Evolutionary conservation across 1,140 invertebrate species (phyloP), one percentile per base, ranked within the genome.

Genomic region (Diprion similis): DNA sequence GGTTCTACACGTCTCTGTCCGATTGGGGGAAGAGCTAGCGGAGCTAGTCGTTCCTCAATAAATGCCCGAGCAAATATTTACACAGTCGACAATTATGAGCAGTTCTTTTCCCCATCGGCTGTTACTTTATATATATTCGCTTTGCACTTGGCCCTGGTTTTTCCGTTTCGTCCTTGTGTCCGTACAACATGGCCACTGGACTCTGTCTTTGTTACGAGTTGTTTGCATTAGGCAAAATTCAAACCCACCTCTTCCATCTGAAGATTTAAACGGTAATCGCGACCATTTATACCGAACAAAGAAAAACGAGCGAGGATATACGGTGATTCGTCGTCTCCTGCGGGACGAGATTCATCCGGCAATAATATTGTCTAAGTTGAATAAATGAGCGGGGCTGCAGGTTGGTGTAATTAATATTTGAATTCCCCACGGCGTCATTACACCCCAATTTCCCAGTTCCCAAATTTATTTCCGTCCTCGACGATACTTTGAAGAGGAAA

Each of bases 401-500:
- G 51, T 59, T 59, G 4, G 51, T 59, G 51, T 59, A 59, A 59
- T 59, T 59, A 59, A 59, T 59, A 59, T 59, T 59, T 59, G n/a
- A 59, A 59, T 59, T 59, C 51, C 51, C 51, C 51, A 9, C 51
- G 51, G 51, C 51, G 51, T 59, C 51, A 59, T 59, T 59, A 59
- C 51, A 59, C 51, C 51, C 51, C 51, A 59, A 59, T 59, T 59
- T 59, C n/a, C 51, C 51, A 59, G 51, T 59, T 59, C n/a, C 51
- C 11, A 59, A 59, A 59, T 59, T 59, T 59, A 17, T 59, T 59
- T 59, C 51, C 9, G 51, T 59, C 51, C 51, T 59, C 8, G 11
- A 8, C 51, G 6, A 59, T 59, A 59, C 51, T 59, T 59, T 59
- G 51, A 59, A 59, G 51, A 37, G 64, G 64, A 51, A 72, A 72